These are phyloP conservation scores for Allacma fusca DNA, from an alignment of 2,888 invertebrate species.

Conservation along the genomic window DNA sequence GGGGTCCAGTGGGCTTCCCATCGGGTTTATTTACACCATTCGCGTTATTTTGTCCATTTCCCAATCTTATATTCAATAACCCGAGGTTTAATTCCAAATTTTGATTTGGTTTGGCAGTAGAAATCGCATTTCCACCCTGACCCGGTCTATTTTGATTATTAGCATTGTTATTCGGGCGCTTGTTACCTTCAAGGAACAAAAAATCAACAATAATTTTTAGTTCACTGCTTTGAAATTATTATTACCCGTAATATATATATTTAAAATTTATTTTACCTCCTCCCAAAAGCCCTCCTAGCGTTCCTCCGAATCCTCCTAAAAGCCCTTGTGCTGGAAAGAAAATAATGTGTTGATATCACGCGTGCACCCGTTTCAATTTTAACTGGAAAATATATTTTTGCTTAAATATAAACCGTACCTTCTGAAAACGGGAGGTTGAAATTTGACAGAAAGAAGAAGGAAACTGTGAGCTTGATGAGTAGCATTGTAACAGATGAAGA, in stretches of 20 bases:
- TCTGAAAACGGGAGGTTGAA: neutral
- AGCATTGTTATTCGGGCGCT: neutral
- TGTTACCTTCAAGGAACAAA: neutral
- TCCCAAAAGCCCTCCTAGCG: slow-evolving; percentile 23
- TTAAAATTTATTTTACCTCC: slow-evolving; percentile 11
- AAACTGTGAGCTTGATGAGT: neutral
- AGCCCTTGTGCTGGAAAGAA: slow-evolving; percentile 38
- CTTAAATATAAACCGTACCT: neutral
- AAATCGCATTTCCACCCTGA: neutral
- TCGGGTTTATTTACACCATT: slow-evolving; percentile 1
- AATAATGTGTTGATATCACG: neutral
- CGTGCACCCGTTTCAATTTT: too few species aligned
- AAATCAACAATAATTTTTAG: too few species aligned
- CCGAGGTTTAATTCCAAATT: neutral
- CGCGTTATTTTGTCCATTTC: neutral
- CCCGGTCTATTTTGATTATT: neutral
- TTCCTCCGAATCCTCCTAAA: slow-evolving; percentile 36
- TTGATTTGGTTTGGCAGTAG: neutral
- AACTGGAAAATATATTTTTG: too few species aligned
- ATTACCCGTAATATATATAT: slow-evolving; percentile 1
- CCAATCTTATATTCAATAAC: neutral
- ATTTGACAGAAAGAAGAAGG: neutral
- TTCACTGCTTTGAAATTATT: too few species aligned
- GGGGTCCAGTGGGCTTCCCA: neutral
- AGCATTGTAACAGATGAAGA: neutral